Base-by-base conservation (phyloP, 23 tunicate genomes). In the Ascidia mentula region DNA sequence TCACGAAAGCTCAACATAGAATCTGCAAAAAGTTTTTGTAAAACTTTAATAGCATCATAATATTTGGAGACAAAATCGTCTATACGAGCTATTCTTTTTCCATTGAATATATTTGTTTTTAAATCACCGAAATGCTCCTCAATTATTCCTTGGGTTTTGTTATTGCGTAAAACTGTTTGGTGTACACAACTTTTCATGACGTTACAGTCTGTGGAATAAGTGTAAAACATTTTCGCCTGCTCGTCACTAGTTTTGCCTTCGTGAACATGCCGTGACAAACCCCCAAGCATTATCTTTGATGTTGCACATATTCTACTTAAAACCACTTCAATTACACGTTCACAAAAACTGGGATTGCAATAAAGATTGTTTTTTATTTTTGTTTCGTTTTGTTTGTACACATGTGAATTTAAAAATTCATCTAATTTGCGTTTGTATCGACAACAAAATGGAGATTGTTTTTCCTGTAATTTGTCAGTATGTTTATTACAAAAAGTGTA, bases 391-490 rank as follows among this genome's bases (percentile, higher is more conserved):
- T 3, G 24, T 53, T 9, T 0, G 32, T 0, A 17, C 12, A 6
- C 65, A 1, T n/a, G 20, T n/a, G n/a, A n/a, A n/a, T 53, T 0
- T 24, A 24, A 45, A n/a, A 77, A 30, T 8, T 20, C 4, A 40
- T 77, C 39, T 45, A 33, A 34, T 28, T 12, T 42, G 9, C 28
- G 17, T 38, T 7, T 37, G 0, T 0, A 81, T 31, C 83, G 32
- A 13, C 9, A 3, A 22, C 38, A 79, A 34, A 79, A 79, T 0
- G 74, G 74, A 5, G 81, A 77, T 28, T 77, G 34, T 40, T 35
- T 40, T 77, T 77, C 81, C 7, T 42, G 37, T 36, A 45, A 31
- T 32, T 34, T 45, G 70, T 77, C 69, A 12, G 36, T 2, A 26
- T 0, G 31, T 18, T 42, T 45, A 18, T 38, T n/a, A 7, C 5